phyloP scores from a whole-genome alignment of 2,113 vertebrate genomes.

The Petrocephalus microphthalmus region DNA sequence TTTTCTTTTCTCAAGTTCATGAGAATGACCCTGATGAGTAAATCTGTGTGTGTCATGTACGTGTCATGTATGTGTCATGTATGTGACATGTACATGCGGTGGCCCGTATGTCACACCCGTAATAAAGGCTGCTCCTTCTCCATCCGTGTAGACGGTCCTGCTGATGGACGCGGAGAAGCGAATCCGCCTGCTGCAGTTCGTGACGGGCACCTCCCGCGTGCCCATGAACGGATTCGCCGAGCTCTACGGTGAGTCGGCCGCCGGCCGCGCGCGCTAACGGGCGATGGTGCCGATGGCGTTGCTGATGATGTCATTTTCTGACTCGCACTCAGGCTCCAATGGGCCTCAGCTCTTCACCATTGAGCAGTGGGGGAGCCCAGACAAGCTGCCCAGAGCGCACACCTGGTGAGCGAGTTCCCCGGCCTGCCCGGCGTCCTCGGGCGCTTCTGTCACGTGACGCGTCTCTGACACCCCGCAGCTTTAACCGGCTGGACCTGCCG shows the following conservation, averaged over 20 bases:
- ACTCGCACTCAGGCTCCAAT: constrained; percentile 73
- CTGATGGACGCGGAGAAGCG: constrained; percentile 95
- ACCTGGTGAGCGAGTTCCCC: constrained; percentile 73
- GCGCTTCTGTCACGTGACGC: not conserved
- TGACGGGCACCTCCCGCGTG: constrained; percentile 92
- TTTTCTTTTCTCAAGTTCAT: too few relatives aligned
- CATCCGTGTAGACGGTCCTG: constrained; percentile 73
- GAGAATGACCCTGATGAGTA: not conserved
- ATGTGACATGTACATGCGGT: not conserved
- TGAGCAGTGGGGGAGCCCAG: constrained; percentile 90
- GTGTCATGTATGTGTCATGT: not conserved
- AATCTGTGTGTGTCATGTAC: not conserved
- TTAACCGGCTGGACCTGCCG: constrained; percentile 94
- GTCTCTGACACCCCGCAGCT: constrained; percentile 55
- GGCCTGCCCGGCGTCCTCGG: too few relatives aligned
- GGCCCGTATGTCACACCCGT: not conserved
- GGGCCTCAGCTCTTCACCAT: constrained; percentile 97
- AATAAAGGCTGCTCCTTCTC: not conserved
- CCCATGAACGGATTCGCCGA: constrained; percentile 98
- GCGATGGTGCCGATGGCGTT: not conserved
- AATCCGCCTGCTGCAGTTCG: constrained; percentile 91
- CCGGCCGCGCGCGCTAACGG: not conserved
- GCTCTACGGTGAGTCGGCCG: constrained; percentile 79
- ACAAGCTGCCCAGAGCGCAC: constrained; percentile 95
- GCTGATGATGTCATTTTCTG: not conserved